A percentile compares a stretch with the other conserved stretches of the same genome.
Conservation (phyloP, 2,797 vertebrate species). For the Columba guinea region DNA sequence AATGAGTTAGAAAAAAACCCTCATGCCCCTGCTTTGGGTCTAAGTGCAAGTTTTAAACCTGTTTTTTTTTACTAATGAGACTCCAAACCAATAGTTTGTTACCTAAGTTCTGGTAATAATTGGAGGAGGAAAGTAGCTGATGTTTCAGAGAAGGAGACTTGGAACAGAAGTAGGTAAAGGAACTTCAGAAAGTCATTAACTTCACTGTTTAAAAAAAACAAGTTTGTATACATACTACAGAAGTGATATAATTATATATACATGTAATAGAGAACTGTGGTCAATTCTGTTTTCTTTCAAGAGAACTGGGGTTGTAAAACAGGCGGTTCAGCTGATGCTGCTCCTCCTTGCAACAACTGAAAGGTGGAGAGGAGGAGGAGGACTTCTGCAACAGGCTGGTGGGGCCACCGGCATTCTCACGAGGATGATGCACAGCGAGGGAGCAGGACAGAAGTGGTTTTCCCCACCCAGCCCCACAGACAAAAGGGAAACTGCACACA, state of each 20-base stretch:
- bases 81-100: not conserved
- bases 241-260: constrained; percentile 35
- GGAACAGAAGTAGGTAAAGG: not conserved
- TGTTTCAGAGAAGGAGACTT: not conserved
- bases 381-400: not conserved
- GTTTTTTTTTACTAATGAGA: not conserved
- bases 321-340: not conserved
- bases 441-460: not conserved
- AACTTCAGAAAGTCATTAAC: not conserved
- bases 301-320: not conserved
- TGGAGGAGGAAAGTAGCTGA: not conserved
- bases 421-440: not conserved
- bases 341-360: not conserved
- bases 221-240: not conserved
- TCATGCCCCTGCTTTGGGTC: not conserved
- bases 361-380: not conserved
- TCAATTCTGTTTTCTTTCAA: not conserved
- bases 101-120: not conserved
- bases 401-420: rapidly evolving
- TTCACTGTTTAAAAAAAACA: not conserved
- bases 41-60: not conserved
- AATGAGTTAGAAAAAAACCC: not conserved
- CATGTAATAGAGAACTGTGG: not conserved
- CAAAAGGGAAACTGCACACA: not conserved
- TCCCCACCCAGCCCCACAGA: not conserved